These are phyloP conservation scores for Aleiodes leptofemur DNA, from an alignment of 2,888 invertebrate species.

Conservation along the genomic window DNA sequence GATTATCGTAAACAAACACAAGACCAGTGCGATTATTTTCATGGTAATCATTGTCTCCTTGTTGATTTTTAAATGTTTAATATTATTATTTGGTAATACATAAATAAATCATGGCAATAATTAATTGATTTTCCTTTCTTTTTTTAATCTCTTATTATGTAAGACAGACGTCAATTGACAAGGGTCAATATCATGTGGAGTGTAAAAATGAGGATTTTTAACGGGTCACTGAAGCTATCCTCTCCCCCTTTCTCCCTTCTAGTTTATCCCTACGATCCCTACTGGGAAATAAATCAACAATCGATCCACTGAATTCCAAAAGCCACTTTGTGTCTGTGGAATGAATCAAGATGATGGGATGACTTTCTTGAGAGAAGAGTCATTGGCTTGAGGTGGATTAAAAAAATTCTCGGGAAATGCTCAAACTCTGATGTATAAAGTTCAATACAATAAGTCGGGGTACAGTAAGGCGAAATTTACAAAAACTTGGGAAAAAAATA, in stretches of 20 bases:
- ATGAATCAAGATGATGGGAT: neutral
- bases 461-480: neutral
- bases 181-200: slow-evolving; percentile 70
- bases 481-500: too few relatives aligned
- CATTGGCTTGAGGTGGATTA: slow-evolving; percentile 15
- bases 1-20: slow-evolving; percentile 7
- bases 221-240: slow-evolving; percentile 21
- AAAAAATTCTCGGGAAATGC: neutral
- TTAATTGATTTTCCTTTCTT: too few relatives aligned
- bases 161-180: slow-evolving; percentile 44
- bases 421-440: neutral
- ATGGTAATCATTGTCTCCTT: slow-evolving; percentile 15
- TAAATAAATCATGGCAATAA: too few relatives aligned
- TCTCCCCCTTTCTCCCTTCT: neutral
- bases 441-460: neutral
- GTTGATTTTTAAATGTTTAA: neutral
- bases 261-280: neutral
- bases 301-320: slow-evolving; percentile 64
- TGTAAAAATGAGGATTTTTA: slow-evolving; percentile 70
- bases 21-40: slow-evolving; percentile 14
- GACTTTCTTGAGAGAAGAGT: slow-evolving; percentile 7
- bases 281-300: slow-evolving; percentile 61
- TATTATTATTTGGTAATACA: too few relatives aligned
- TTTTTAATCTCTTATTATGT: too few relatives aligned
- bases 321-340: slow-evolving; percentile 17